Evolutionary conservation across 2,113 vertebrate species (phyloP).

Genomic region (Apodemus speciosus): DNA sequence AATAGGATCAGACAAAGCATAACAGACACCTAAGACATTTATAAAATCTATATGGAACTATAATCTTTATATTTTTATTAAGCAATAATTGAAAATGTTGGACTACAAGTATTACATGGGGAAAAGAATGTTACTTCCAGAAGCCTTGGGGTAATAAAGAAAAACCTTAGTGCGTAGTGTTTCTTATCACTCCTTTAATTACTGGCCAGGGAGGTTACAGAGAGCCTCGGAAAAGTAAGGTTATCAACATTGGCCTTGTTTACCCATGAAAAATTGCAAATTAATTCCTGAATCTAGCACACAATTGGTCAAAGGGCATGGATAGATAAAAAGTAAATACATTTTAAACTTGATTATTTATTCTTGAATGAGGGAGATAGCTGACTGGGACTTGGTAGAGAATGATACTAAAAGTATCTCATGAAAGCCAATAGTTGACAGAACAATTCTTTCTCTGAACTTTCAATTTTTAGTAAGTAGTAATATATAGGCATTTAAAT

Average conservation of each 20-base stretch:
- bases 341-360: conserved; percentile 56
- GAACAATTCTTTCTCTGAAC: background rate
- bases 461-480: background rate
- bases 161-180: too few relatives aligned
- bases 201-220: background rate
- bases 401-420: background rate
- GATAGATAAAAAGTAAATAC: background rate
- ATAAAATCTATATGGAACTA: background rate
- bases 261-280: too few relatives aligned
- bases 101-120: background rate
- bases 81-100: background rate
- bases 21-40: background rate
- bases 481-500: background rate
- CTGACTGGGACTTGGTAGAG: background rate
- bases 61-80: background rate
- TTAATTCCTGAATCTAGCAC: background rate
- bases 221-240: background rate
- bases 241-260: background rate
- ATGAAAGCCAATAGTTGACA: background rate
- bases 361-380: conserved; percentile 39
- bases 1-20: too few relatives aligned
- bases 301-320: background rate
- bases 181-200: background rate
- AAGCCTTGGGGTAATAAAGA: background rate
- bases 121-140: too few relatives aligned